Evolutionary conservation across 1,140 invertebrate genomes (phyloP), one percentile per base, ranked within the genome.

Genomic region (Drosophila paulistorum): DNA sequence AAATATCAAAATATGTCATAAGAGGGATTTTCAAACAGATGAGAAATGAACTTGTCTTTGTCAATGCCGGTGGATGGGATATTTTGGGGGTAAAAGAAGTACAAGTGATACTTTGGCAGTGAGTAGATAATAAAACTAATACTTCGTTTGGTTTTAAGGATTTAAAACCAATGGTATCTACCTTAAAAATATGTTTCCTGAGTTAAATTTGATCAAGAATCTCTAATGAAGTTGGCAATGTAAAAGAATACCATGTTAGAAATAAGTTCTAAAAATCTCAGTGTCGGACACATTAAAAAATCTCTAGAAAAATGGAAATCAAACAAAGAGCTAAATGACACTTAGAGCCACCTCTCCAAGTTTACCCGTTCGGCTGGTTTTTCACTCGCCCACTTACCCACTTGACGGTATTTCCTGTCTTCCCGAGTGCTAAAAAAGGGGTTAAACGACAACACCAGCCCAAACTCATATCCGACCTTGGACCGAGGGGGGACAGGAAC

Each of bases 1-100:
- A 90, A 90, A 90, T 90, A 90, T 90, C 75, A 91, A 91, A 90
- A 90, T 90, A 85, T 90, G 87, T 91, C 89, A 90, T 89, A 90
- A 84, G 45, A 77, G 76, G 76, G 81, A 82, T 82, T 89, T 87
- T 71, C 70, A 70, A 51, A 13, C 72, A 77, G 71, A 55, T 65
- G 57, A 76, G 72, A 74, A 65, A 68, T 60, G 60, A 57, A 61
- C 51, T 70, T 63, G 65, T 33, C 30, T 17, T 59, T 51, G 41
- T 26, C 10, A 13, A 37, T 3, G 7, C 7, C 10, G 35, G 7
- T 10, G 9, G 35, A 3, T 37, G 9, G 9, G 2, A 37, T 11
- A 10, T 37, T 37, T 37, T 9, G 10, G 35, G 35, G 35, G 35
- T 11, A n/a, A 0, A 13, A 23, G 4, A n/a, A 7, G 37, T 13